Evolutionary conservation across 1,140 invertebrate species (phyloP), one percentile per base, ranked within the genome.

Genomic region (Danaus melanippus): DNA sequence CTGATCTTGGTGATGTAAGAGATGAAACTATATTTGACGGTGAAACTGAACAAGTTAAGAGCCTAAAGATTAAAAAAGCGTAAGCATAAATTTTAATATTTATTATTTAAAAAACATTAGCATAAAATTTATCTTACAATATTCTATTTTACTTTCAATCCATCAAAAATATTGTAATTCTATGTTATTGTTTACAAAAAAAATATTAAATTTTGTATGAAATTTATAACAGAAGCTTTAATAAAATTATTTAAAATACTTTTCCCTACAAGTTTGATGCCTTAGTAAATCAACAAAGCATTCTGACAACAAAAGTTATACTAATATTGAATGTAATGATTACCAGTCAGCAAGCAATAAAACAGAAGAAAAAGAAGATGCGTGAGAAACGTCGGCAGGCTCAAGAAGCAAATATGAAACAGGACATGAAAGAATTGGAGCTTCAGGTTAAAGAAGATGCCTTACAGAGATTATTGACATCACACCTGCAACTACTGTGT

Each of bases 401-500:
- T 12, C 67, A 81, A 50, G 81, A 86, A 52, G 50, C 69, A 8
- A 74, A 62, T 44, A 86, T 86, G 83, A 86, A 84, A 57, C 66
- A 79, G 17, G 76, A 82, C 49, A 71, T 72, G 9, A 60, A 58
- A 4, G 60, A 74, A 1, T 11, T 86, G 42, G 74, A 79, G 50
- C 50, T 54, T 7, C 65, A 53, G 1, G 79, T 76, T 12, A 83
- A 80, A 50, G 75, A 80, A 56, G 75, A 82, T 10, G 62, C 75
- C 0, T 52, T 86, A 12, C 73, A 86, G 21, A 58, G 65, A 7
- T 50, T 76, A 46, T 65, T 86, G 1, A 54, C 56, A 8, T 68
- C 81, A n/a, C 84, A 86, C 42, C 44, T 86, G 21, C 70, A 84
- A 21, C 56, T 86, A 8, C 60, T 86, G 0, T 84, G 78, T 58